phyloP scores from a whole-genome alignment of 2,113 vertebrate genomes.

The Pomatostomus ruficeps region DNA sequence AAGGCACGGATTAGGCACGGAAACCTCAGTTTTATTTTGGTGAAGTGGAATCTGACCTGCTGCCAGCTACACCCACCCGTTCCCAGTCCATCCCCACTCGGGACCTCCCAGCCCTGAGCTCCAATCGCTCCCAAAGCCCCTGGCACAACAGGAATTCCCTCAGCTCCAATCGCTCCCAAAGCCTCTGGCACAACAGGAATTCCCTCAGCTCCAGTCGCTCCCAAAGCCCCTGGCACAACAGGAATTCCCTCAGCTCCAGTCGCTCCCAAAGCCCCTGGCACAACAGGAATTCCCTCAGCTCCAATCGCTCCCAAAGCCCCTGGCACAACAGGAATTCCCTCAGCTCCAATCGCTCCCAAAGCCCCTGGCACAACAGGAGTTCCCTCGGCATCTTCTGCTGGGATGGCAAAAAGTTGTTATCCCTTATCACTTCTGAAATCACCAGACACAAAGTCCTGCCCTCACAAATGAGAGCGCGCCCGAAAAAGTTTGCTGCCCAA shows the following conservation, averaged over 20 bases:
- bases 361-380: neutral
- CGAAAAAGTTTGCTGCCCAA: neutral
- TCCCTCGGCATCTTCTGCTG: neutral
- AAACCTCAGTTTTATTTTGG: neutral
- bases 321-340: neutral
- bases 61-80: neutral
- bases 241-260: neutral
- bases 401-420: neutral
- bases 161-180: neutral
- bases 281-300: neutral
- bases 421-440: neutral
- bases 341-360: neutral
- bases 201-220: neutral
- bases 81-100: neutral
- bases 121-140: neutral
- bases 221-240: neutral
- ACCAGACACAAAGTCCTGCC: neutral
- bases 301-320: neutral
- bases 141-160: too few relatives aligned
- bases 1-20: neutral
- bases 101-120: neutral
- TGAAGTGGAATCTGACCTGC: neutral
- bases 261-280: neutral
- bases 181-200: neutral
- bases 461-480: neutral